These are phyloP conservation scores for Cheilosia soror DNA, from an alignment of 2,888 invertebrate genomes.

Conservation along the genomic window DNA sequence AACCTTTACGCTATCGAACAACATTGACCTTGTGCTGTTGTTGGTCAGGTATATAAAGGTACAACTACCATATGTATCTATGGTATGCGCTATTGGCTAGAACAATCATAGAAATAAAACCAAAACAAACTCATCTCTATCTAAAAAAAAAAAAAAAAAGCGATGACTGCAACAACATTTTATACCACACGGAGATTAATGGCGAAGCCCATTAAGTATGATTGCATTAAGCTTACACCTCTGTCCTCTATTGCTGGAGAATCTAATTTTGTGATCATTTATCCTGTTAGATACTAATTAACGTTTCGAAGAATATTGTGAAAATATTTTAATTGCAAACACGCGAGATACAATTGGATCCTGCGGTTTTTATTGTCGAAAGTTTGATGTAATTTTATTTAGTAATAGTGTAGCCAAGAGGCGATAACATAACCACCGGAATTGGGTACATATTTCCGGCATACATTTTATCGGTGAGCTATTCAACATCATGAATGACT, in stretches of 20 bases:
- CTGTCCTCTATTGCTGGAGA: background rate
- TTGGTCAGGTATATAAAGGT: background rate
- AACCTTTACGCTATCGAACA: background rate
- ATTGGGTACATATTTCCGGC: background rate
- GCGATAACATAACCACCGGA: background rate
- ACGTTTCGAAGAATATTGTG: conserved; percentile 9
- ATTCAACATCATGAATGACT: too few species aligned
- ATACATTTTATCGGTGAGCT: too few species aligned
- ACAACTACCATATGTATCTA: too few species aligned
- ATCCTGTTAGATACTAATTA: conserved; percentile 20
- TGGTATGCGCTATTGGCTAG: too few species aligned
- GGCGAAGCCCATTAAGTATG: conserved; percentile 39
- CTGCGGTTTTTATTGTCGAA: conserved; percentile 6
- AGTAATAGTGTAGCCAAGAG: background rate
- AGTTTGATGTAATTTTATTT: background rate
- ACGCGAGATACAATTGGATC: conserved; percentile 6
- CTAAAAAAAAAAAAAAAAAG: background rate
- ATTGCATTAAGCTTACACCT: conserved; percentile 30
- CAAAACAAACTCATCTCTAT: background rate
- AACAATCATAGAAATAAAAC: background rate
- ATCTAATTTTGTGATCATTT: conserved; percentile 8
- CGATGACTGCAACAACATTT: conserved; percentile 5
- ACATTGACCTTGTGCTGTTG: conserved; percentile 4
- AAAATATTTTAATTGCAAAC: conserved; percentile 2
- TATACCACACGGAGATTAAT: conserved; percentile 18